Percentiles rank a stretch among this genome's conserved stretches.
phyloP scores from a whole-genome alignment of 2,113 vertebrate species.

The Caretta caretta region DNA sequence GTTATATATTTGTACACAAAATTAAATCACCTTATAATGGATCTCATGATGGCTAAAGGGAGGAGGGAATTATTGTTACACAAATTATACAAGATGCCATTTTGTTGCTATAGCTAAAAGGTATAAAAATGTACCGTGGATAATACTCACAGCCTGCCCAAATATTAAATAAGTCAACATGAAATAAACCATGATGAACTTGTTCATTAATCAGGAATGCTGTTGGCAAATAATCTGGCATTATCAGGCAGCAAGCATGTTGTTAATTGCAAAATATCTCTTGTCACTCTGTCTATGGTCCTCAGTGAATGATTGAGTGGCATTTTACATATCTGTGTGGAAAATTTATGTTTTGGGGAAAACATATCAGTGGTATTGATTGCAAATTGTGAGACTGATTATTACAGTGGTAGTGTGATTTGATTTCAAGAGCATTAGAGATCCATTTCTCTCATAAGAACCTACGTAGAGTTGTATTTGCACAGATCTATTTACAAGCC shows the following conservation, averaged over 20 bases:
- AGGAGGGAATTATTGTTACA: neutral
- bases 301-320: neutral
- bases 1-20: neutral
- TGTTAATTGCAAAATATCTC: neutral
- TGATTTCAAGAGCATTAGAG: fast-evolving
- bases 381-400: neutral
- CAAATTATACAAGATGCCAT: neutral
- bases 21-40: neutral
- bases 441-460: neutral
- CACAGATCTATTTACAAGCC: neutral
- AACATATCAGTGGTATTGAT: neutral
- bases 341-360: neutral
- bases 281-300: neutral
- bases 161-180: neutral
- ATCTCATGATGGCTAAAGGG: neutral
- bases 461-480: neutral
- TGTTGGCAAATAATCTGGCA: neutral
- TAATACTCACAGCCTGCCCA: neutral
- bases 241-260: neutral
- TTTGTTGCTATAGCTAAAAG: neutral
- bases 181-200: neutral
- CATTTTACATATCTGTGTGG: neutral
- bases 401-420: neutral
- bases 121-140: neutral
- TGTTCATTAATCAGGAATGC: neutral